Percentiles rank a stretch among this genome's conserved stretches.
Conservation (phyloP, 2,888 invertebrate genomes). For the Eristalis pertinax region DNA sequence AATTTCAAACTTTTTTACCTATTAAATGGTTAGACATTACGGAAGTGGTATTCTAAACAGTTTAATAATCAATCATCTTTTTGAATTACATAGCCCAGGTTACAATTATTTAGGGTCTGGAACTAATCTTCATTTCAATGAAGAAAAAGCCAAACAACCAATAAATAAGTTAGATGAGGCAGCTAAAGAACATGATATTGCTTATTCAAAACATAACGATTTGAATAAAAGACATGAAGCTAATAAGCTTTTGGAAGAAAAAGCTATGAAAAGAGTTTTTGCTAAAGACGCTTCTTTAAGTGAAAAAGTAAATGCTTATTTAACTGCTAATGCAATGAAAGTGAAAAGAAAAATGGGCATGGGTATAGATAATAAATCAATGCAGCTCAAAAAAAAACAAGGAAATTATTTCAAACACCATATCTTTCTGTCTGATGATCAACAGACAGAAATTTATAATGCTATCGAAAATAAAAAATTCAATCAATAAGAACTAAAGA, state of each 20-base stretch:
- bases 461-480: not conserved
- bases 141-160: slow-evolving; percentile 11
- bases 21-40: slow-evolving; percentile 21
- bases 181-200: slow-evolving; percentile 57
- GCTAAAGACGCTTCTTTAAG: slow-evolving; percentile 24
- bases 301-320: slow-evolving; percentile 26
- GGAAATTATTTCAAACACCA: slow-evolving; percentile 6
- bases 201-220: slow-evolving; percentile 10
- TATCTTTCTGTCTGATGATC: not conserved
- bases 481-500: not conserved
- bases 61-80: slow-evolving; percentile 15
- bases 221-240: slow-evolving; percentile 4
- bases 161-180: slow-evolving; percentile 73
- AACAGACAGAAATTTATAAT: too few relatives aligned
- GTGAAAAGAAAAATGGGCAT: slow-evolving; percentile 33
- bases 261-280: too few relatives aligned
- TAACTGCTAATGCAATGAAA: slow-evolving; percentile 26
- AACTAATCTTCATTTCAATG: slow-evolving; percentile 40
- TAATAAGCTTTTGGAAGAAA: not conserved
- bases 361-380: slow-evolving; percentile 9
- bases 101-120: slow-evolving; percentile 26
- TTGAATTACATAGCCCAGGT: slow-evolving; percentile 1
- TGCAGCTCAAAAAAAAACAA: slow-evolving; percentile 24
- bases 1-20: not conserved
- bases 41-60: slow-evolving; percentile 16